Evolutionary conservation across 2,888 invertebrate genomes (phyloP).

Genomic region (Eupithecia centaureata): DNA sequence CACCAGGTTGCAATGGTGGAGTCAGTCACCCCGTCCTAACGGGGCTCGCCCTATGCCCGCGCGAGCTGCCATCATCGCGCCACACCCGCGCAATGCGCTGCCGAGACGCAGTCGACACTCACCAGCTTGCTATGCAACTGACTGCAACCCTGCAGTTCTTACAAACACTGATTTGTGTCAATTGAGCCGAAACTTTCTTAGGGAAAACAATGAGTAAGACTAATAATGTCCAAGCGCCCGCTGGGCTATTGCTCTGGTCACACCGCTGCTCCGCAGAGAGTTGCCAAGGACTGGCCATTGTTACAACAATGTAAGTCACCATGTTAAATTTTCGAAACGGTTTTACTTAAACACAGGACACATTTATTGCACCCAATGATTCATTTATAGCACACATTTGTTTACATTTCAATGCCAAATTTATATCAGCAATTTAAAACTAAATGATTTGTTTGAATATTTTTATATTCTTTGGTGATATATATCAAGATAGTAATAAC

Average conservation of each 20-base stretch:
- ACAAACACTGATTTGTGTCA: slow-evolving; percentile 8
- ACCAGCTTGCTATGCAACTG: slow-evolving; percentile 40
- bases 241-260: slow-evolving; percentile 27
- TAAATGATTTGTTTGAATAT: slow-evolving; percentile 36
- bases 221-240: slow-evolving; percentile 62
- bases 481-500: slow-evolving; percentile 59
- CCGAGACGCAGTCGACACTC: slow-evolving; percentile 47
- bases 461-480: slow-evolving; percentile 23
- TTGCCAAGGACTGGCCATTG: slow-evolving; percentile 29
- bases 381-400: neutral
- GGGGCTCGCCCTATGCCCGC: slow-evolving; percentile 80
- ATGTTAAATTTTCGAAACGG: slow-evolving; percentile 22
- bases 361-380: slow-evolving; percentile 17
- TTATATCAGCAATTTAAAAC: slow-evolving; percentile 1
- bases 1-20: slow-evolving; percentile 80
- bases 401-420: neutral
- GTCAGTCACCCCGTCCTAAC: slow-evolving; percentile 83
- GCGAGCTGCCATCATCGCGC: slow-evolving; percentile 72
- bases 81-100: slow-evolving; percentile 65
- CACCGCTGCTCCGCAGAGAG: neutral
- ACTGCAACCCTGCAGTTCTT: slow-evolving; percentile 6
- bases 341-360: slow-evolving; percentile 10
- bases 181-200: neutral
- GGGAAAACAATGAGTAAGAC: slow-evolving; percentile 32
- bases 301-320: slow-evolving; percentile 35